These are phyloP conservation scores for Dipodomys merriami DNA, from an alignment of 2,113 vertebrate species.

Conservation along the genomic window DNA sequence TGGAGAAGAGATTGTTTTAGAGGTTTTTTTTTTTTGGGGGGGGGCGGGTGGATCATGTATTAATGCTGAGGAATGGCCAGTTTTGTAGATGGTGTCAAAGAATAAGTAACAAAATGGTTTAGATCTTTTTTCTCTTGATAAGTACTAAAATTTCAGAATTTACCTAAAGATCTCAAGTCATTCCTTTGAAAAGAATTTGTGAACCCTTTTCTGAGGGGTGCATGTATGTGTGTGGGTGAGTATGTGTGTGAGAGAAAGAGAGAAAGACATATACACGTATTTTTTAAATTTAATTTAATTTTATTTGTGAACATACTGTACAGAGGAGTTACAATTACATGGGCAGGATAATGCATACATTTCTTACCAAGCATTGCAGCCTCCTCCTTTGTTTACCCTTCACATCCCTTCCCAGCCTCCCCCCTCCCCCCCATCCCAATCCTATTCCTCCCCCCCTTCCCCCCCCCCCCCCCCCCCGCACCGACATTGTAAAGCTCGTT, in stretches of 20 bases:
- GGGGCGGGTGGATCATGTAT: not conserved
- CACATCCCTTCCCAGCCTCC: too few species aligned
- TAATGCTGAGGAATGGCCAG: not conserved
- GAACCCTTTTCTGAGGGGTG: not conserved
- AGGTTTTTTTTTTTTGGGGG: not conserved
- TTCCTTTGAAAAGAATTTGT: not conserved
- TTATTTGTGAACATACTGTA: too few species aligned
- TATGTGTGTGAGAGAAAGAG: not conserved
- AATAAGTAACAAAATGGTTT: not conserved
- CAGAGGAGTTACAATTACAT: too few species aligned
- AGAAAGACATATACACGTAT: too few species aligned
- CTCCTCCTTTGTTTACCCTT: too few species aligned
- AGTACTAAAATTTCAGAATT: not conserved
- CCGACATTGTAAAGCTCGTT: too few species aligned
- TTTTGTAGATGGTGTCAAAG: not conserved
- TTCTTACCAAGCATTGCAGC: too few species aligned
- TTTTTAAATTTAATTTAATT: too few species aligned
- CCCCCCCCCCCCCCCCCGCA: too few species aligned
- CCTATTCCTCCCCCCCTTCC: too few species aligned
- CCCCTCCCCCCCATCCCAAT: too few species aligned
- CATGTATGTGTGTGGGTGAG: not conserved
- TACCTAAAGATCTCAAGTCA: not conserved
- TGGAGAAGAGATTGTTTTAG: not conserved
- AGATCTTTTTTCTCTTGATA: constrained; percentile 26
- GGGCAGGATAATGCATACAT: too few species aligned